Percentiles rank a stretch among this genome's conserved stretches.
These are phyloP conservation scores for Brienomyrus brachyistius DNA, from an alignment of 2,113 vertebrate genomes.

Conservation along the genomic window DNA sequence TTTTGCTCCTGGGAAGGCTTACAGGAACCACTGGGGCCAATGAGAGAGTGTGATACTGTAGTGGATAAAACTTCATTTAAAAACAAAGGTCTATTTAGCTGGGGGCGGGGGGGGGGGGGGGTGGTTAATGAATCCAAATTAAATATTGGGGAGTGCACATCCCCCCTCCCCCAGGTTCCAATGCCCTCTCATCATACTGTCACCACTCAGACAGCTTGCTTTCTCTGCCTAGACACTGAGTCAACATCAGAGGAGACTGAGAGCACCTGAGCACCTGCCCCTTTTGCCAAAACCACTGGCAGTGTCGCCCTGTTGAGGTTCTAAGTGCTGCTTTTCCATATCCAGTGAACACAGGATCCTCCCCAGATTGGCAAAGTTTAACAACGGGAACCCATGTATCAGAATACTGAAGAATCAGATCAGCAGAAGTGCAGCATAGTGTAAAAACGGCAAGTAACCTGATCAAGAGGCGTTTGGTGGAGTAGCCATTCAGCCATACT, in stretches of 20 bases:
- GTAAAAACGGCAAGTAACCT: neutral
- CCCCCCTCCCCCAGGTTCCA: neutral
- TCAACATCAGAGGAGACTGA: neutral
- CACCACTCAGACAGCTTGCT: neutral
- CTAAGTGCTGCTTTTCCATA: neutral
- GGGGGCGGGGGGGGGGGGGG: too few relatives aligned
- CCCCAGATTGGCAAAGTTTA: neutral
- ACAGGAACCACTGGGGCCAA: neutral
- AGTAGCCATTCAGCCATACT: neutral
- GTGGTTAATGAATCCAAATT: neutral
- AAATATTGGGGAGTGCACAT: neutral
- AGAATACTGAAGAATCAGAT: neutral
- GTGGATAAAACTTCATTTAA: neutral
- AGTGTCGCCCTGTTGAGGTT: neutral
- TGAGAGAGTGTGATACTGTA: neutral
- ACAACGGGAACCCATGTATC: neutral
- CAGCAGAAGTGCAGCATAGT: neutral
- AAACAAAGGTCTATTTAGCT: neutral
- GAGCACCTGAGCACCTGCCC: neutral
- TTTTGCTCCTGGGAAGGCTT: neutral
- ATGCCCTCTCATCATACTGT: neutral
- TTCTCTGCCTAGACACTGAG: neutral
- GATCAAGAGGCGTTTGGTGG: neutral
- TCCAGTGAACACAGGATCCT: neutral
- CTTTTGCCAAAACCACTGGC: neutral